Evolutionary conservation across 2,113 vertebrate genomes (phyloP).

Genomic region (Chiloscyllium plagiosum): DNA sequence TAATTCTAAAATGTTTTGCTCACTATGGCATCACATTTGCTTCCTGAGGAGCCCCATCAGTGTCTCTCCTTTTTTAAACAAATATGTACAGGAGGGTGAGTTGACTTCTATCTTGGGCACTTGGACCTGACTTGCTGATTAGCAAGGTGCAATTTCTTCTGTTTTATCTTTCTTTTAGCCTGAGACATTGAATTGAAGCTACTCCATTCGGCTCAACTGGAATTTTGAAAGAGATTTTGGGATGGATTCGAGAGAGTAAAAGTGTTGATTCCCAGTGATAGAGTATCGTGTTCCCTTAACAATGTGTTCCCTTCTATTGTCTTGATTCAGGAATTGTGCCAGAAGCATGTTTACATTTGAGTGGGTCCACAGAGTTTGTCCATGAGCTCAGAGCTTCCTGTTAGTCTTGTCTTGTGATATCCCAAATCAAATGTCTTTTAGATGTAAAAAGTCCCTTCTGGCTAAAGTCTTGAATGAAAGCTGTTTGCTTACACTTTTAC

Average conservation of each 20-base stretch:
- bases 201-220: neutral
- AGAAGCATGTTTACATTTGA: neutral
- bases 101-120: neutral
- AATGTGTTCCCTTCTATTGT: neutral
- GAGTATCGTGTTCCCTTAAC: neutral
- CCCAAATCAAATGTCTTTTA: neutral
- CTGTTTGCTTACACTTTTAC: neutral
- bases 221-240: neutral
- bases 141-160: neutral
- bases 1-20: neutral
- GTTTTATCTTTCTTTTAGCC: neutral
- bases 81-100: neutral
- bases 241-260: neutral
- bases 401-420: neutral
- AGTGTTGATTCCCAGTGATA: neutral
- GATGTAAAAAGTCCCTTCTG: neutral
- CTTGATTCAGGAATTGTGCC: neutral
- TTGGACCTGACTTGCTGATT: neutral
- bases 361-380: neutral
- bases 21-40: neutral
- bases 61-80: neutral
- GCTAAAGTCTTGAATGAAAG: neutral
- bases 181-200: neutral
- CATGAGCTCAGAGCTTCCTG: neutral
- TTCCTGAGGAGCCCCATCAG: neutral